Evolutionary conservation across 2,113 vertebrate species (phyloP).

Genomic region (Gymnorhina tibicen): DNA sequence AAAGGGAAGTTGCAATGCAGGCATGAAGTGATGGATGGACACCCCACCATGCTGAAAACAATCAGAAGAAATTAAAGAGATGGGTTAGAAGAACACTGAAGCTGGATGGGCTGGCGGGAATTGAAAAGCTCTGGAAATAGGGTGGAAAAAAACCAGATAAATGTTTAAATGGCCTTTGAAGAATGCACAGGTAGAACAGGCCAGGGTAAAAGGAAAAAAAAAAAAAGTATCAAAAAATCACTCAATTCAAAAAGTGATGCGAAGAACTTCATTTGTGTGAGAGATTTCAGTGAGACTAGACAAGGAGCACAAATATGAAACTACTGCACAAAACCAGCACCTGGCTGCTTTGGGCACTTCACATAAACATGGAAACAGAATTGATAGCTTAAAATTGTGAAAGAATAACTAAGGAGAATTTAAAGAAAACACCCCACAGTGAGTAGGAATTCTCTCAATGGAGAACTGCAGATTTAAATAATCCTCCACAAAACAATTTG

Average conservation of each 20-base stretch:
- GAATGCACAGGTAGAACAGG: not conserved
- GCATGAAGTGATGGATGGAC: not conserved
- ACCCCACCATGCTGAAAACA: not conserved
- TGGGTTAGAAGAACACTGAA: not conserved
- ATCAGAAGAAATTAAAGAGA: not conserved
- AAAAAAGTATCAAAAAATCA: not conserved
- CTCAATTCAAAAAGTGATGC: not conserved
- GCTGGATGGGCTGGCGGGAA: not conserved
- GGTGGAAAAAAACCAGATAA: not conserved
- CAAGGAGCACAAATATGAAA: not conserved
- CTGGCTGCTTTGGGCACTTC: not conserved
- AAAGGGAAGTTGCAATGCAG: not conserved
- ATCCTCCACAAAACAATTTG: not conserved
- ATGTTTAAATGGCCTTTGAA: not conserved
- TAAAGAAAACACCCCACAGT: not conserved
- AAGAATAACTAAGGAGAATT: not conserved
- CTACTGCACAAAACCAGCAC: fast-evolving
- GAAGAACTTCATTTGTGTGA: not conserved
- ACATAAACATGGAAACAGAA: not conserved
- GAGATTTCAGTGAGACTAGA: not conserved
- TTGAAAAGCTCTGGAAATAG: not conserved
- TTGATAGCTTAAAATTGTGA: not conserved
- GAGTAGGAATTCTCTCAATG: not conserved
- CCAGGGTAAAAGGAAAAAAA: not conserved
- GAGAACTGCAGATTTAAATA: not conserved